Evolutionary conservation across 2,888 invertebrate species (phyloP), one percentile per base, ranked within the genome.

Genomic region (Nemotelus pantherinus): DNA sequence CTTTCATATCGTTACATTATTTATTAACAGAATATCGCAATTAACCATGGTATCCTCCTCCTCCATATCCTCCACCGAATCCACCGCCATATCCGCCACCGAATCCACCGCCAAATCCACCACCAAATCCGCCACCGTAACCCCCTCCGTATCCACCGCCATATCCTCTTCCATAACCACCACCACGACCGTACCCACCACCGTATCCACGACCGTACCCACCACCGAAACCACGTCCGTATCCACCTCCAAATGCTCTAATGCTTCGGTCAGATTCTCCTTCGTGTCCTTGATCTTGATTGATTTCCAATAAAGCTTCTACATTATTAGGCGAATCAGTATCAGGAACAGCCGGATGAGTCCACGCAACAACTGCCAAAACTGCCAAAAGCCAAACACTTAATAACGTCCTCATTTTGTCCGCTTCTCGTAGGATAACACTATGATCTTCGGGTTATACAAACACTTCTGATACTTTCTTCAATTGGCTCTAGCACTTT

Each of bases 61-160:
- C 57, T 9, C 58, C 71, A 43, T 43, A 71, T 43, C 71, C 71
- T n/a, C 71, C 71, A 5, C 71, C 71, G 43, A 55, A 71, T 3
- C 71, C 71, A 7, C 57, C 41, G 41, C 67, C 67, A 47, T n/a
- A 10, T 7, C 67, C 67, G n/a, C 48, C 48, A 7, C 67, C 67
- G 4, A 45, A 67, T 44, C 67, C 53, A 9, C 70, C 53, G 2
- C 70, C 70, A 53, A 3, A 70, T 43, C 70, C 70, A 53, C 70
- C 70, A 9, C 70, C 71, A 44, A 55, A 71, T 2, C 25, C 25
- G 25, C 25, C 25, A 25, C 25, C 25, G 25, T 25, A 25, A 25
- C 25, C 25, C 25, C 25, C 25, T 25, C 25, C 25, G 25, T 25
- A 25, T 25, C 25, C 25, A 1, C 25, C 25, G 25, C 25, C 25